A percentile compares a stretch with the other conserved stretches of the same genome.
These are phyloP conservation scores for Calidris pygmaea DNA, from an alignment of 2,113 vertebrate species.

Conservation along the genomic window DNA sequence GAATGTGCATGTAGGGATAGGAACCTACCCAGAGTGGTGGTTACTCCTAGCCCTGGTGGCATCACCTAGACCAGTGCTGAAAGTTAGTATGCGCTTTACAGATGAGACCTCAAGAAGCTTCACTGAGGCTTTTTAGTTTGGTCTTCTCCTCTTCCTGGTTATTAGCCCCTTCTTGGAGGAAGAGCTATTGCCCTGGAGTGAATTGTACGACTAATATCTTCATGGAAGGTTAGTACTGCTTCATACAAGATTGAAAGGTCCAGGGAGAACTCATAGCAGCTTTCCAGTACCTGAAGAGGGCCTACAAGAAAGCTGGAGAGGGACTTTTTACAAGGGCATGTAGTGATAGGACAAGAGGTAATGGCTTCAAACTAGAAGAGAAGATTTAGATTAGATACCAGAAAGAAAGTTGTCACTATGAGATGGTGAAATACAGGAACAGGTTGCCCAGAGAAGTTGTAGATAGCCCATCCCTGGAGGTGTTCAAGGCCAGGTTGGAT, in stretches of 20 bases:
- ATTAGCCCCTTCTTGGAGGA: neutral
- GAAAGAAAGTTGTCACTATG: neutral
- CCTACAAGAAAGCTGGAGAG: neutral
- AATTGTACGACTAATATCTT: neutral
- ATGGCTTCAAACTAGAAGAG: neutral
- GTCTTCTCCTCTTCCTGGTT: neutral
- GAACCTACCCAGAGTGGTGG: neutral
- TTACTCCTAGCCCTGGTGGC: neutral
- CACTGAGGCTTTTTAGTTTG: rapidly evolving
- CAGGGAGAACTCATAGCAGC: neutral
- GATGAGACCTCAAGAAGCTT: neutral
- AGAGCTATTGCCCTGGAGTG: neutral
- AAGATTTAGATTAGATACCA: neutral
- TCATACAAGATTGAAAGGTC: neutral
- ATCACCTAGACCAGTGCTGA: neutral
- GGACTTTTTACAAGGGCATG: neutral
- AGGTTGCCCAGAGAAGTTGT: neutral
- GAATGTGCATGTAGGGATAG: rapidly evolving
- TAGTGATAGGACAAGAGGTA: neutral
- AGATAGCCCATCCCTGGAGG: neutral
- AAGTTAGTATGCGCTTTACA: neutral
- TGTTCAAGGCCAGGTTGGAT: neutral
- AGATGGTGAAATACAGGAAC: neutral
- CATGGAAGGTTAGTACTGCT: neutral
- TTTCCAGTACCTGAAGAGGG: neutral